Conservation (phyloP, 2,888 invertebrate species). For the Macrophya alboannulata region DNA sequence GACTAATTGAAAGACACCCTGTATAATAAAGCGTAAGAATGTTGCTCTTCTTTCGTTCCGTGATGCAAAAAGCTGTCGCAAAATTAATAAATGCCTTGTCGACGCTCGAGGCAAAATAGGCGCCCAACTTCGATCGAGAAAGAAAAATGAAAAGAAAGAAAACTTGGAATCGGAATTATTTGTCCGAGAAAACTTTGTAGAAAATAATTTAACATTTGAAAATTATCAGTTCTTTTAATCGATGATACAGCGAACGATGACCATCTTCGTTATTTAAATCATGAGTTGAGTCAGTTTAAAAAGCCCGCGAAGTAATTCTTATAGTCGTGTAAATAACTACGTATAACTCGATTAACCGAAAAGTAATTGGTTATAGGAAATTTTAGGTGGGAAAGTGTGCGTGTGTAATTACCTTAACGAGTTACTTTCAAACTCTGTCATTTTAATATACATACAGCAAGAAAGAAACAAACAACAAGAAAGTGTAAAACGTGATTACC, state of each 20-base stretch:
- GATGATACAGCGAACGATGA: neutral
- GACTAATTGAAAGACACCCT: too few species aligned
- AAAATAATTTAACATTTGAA: neutral
- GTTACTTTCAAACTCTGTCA: neutral
- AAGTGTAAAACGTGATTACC: neutral
- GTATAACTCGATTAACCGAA: constrained; percentile 2
- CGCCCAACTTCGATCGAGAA: neutral
- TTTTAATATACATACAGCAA: neutral
- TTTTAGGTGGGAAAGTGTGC: neutral
- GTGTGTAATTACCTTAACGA: neutral
- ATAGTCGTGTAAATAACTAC: neutral
- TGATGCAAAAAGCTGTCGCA: neutral
- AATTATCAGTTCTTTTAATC: neutral
- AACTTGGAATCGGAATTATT: neutral
- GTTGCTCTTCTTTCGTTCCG: neutral
- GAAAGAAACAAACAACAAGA: neutral
- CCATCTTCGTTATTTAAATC: neutral
- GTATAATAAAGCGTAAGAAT: neutral
- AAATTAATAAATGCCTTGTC: constrained; percentile 21
- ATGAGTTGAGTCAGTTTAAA: neutral
- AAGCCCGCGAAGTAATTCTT: constrained; percentile 2
- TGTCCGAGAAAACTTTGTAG: neutral
- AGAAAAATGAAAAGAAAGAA: neutral
- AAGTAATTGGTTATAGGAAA: neutral
- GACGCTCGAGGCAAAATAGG: neutral